A percentile compares a stretch with the other conserved stretches of the same genome.
These are phyloP conservation scores for Etheostoma nigrum DNA, from an alignment of 2,797 vertebrate genomes.

Conservation along the genomic window DNA sequence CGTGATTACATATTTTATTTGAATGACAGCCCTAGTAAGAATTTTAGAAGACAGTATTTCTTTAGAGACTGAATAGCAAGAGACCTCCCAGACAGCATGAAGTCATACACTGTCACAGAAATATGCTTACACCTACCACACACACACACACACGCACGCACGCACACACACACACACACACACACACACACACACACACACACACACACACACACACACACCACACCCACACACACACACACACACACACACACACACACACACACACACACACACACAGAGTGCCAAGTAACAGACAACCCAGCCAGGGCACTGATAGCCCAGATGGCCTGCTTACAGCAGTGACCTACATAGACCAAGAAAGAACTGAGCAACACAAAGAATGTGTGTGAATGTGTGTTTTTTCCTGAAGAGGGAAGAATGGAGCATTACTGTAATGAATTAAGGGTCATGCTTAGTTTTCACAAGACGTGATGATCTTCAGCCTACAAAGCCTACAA, in stretches of 20 bases:
- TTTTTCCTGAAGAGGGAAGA: slow-evolving; percentile 38
- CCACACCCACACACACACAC: too few species aligned
- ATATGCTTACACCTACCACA: not conserved
- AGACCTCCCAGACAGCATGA: not conserved
- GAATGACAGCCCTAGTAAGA: too few species aligned
- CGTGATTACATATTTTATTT: too few species aligned
- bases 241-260: slow-evolving; percentile 14
- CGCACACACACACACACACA: not conserved
- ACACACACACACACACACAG: not conserved
- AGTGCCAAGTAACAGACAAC: slow-evolving; percentile 34
- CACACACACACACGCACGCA: slow-evolving; percentile 13
- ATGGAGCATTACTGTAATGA: slow-evolving; percentile 50
- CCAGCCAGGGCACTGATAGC: slow-evolving; percentile 32
- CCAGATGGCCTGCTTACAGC: slow-evolving; percentile 58
- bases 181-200: slow-evolving; percentile 12
- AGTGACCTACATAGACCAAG: slow-evolving; percentile 61
- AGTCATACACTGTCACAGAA: not conserved
- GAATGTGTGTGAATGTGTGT: slow-evolving; percentile 47
- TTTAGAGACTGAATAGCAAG: not conserved
- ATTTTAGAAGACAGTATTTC: not conserved
- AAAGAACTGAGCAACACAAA: slow-evolving; percentile 36
- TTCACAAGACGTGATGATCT: not conserved
- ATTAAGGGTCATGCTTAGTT: slow-evolving; percentile 34
- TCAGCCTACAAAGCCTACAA: not conserved
- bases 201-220: slow-evolving; percentile 1